These are phyloP conservation scores for Clarias magur DNA, from an alignment of 2,113 vertebrate genomes.

Conservation along the genomic window DNA sequence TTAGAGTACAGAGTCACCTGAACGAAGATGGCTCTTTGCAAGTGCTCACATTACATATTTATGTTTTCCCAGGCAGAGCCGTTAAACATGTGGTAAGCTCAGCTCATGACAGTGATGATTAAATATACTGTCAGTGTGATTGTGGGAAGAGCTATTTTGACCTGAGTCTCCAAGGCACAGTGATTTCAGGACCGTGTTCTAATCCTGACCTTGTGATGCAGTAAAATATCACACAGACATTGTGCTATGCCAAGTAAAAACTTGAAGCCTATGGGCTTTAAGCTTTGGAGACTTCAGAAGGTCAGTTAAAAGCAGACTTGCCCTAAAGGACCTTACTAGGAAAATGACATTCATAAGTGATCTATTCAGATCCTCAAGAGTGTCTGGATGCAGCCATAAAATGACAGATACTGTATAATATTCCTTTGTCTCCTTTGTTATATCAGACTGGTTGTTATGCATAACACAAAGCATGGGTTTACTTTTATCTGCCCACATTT, in stretches of 20 bases:
- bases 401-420: not conserved
- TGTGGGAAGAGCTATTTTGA: constrained; percentile 63
- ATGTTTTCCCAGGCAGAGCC: not conserved
- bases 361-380: not conserved
- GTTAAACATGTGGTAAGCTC: not conserved
- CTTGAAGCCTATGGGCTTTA: constrained; percentile 45
- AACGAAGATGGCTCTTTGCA: not conserved
- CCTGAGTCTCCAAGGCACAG: constrained; percentile 56
- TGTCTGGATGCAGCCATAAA: not conserved
- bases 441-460: not conserved
- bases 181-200: constrained; percentile 57
- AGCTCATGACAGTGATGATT: constrained; percentile 17
- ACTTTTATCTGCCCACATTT: not conserved
- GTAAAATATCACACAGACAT: constrained; percentile 63
- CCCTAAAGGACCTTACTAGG: constrained; percentile 43
- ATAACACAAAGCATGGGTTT: not conserved
- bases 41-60: not conserved
- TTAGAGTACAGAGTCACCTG: not conserved
- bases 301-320: constrained; percentile 42
- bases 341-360: constrained; percentile 19
- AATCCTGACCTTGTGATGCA: constrained; percentile 60
- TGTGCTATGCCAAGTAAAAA: constrained; percentile 57
- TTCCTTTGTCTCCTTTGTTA: not conserved
- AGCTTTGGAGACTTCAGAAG: constrained; percentile 49
- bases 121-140: constrained; percentile 1